phyloP scores from a whole-genome alignment of 2,113 vertebrate genomes.

The Pseudorhombus dupliciocellatus region DNA sequence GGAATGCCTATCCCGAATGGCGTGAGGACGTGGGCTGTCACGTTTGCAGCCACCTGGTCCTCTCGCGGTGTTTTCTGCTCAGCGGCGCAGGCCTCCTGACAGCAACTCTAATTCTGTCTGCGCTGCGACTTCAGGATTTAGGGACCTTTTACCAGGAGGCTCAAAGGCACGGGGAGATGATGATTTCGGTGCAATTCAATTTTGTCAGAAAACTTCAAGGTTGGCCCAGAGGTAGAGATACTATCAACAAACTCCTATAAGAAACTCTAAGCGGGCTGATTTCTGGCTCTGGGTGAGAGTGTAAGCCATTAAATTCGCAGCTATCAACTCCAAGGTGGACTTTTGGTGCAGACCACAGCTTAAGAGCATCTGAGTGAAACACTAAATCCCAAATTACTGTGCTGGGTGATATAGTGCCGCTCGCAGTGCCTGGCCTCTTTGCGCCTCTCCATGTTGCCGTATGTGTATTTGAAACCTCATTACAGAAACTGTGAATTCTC shows the following conservation, averaged over 20 bases:
- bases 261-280: constrained; percentile 37
- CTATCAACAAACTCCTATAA: constrained; percentile 30
- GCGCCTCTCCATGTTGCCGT: constrained; percentile 26
- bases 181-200: constrained; percentile 57
- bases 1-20: constrained; percentile 69
- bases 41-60: constrained; percentile 73
- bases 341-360: constrained; percentile 48
- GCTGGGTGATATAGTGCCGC: constrained; percentile 24
- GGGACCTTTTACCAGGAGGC: constrained; percentile 41
- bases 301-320: constrained; percentile 33
- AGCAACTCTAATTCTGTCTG: constrained; percentile 51
- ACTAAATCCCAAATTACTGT: constrained; percentile 57
- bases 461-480: constrained; percentile 36
- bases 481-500: constrained; percentile 17
- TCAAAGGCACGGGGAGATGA: constrained; percentile 51
- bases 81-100: constrained; percentile 57
- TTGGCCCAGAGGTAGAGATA: constrained; percentile 37
- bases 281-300: constrained; percentile 22
- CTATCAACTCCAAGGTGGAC: constrained; percentile 43
- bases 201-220: constrained; percentile 44
- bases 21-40: constrained; percentile 66
- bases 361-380: constrained; percentile 50
- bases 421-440: constrained; percentile 22
- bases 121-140: constrained; percentile 60
- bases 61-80: constrained; percentile 51